Evolutionary conservation across 1,140 invertebrate genomes (phyloP).

Genomic region (Calliopsis andreniformis): DNA sequence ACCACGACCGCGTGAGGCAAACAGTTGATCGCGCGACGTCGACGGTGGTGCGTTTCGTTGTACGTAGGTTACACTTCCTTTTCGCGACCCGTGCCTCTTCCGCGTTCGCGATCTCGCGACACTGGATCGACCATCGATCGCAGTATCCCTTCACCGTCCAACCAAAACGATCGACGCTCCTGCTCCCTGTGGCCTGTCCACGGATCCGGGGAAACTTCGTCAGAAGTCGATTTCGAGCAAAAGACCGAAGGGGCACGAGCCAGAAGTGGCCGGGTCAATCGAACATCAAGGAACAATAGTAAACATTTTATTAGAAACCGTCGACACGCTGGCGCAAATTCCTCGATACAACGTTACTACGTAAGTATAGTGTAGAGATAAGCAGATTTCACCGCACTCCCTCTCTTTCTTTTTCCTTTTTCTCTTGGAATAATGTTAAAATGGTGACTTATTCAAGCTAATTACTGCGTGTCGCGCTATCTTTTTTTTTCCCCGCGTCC

Average conservation of each 20-base stretch:
- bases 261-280: slow-evolving; percentile 31
- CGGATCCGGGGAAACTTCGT: too few species aligned
- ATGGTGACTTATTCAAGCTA: background rate
- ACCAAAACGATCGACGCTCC: background rate
- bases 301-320: slow-evolving; percentile 43
- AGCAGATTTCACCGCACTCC: too few species aligned
- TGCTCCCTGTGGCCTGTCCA: background rate
- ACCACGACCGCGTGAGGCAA: slow-evolving; percentile 72
- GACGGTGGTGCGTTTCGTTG: background rate
- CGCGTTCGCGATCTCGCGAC: background rate
- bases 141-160: background rate
- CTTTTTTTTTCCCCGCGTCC: background rate
- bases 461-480: background rate
- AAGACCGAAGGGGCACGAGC: background rate
- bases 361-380: slow-evolving; percentile 69
- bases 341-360: slow-evolving; percentile 70
- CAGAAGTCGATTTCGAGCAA: slow-evolving; percentile 7
- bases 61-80: background rate
- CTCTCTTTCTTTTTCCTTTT: background rate
- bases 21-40: slow-evolving; percentile 60
- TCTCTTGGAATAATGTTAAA: background rate
- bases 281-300: slow-evolving; percentile 33
- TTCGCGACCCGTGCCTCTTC: background rate
- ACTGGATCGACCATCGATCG: slow-evolving; percentile 32
- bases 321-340: slow-evolving; percentile 80